phyloP scores from a whole-genome alignment of 2,113 vertebrate species.

The Seriola aureovittata region DNA sequence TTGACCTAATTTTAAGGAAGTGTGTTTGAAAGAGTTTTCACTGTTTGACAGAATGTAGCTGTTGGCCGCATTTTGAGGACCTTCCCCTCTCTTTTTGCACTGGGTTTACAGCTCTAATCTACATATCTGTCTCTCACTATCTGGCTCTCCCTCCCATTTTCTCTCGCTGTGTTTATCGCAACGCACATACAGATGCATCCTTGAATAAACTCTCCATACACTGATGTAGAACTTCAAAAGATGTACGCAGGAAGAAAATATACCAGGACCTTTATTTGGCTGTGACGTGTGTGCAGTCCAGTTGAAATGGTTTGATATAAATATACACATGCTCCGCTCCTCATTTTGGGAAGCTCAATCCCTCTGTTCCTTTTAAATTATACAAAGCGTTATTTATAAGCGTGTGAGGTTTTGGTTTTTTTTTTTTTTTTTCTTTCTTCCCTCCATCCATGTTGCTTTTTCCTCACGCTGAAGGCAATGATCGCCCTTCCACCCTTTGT shows the following conservation, averaged over 20 bases:
- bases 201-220: slow-evolving; percentile 43
- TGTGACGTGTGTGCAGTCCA: slow-evolving; percentile 35
- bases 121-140: slow-evolving; percentile 52
- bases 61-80: slow-evolving; percentile 39
- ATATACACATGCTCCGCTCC: slow-evolving; percentile 24
- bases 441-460: slow-evolving; percentile 29
- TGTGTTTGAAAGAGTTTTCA: background rate
- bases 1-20: slow-evolving; percentile 48
- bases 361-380: slow-evolving; percentile 46
- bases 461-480: background rate
- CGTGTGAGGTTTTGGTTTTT: background rate
- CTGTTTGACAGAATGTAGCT: slow-evolving; percentile 46
- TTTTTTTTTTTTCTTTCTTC: no score
- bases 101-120: slow-evolving; percentile 44
- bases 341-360: slow-evolving; percentile 39
- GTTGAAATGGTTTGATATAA: slow-evolving; percentile 50
- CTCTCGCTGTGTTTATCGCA: slow-evolving; percentile 11
- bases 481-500: slow-evolving; percentile 12
- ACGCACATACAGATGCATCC: slow-evolving; percentile 15
- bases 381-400: slow-evolving; percentile 59
- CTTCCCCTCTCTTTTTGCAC: slow-evolving; percentile 20
- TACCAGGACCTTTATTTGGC: slow-evolving; percentile 26
- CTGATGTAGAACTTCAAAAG: slow-evolving; percentile 49
- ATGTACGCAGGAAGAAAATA: slow-evolving; percentile 23
- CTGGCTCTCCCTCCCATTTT: slow-evolving; percentile 29